Base-by-base conservation (phyloP, 2,888 invertebrate genomes). In the Trichogramma evanescens region DNA sequence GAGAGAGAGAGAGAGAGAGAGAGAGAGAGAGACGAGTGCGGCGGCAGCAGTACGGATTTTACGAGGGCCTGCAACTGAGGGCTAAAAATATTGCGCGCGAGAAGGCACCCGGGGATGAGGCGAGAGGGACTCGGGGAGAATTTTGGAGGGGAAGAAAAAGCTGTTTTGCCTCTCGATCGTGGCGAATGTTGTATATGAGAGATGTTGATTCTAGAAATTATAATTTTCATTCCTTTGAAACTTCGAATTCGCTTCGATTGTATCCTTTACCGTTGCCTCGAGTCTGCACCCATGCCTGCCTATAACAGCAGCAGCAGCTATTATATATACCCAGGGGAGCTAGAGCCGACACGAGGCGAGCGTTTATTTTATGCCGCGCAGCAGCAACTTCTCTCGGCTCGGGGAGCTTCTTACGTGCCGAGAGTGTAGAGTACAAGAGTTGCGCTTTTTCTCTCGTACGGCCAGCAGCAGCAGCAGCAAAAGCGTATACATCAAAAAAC, bases 341-440 rank as follows among this genome's bases (percentile, higher is more conserved):
- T 10, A 49, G 43, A 38, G 38, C 3, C 39, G 54, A 40, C 38
- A 44, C 49, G 49, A 49, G 26, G 49, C 3, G 49, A 38, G 55
- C 59, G 59, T 59, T 59, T 59, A 59, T 59, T 59, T 59, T 59
- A 59, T 55, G 54, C 54, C 43, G 44, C n/a, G 9, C 9, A 13
- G 44, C 42, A 10, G 54, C 44, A 44, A 54, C 58, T 59, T 55
- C 46, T 55, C 42, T 53, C 48, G 8, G n/a, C 26, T n/a, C 26
- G 26, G 26, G 26, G 26, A 26, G 26, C 26, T 26, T 26, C 26
- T 26, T 26, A 26, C 26, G 26, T 26, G 26, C 26, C 26, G 26
- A 26, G 26, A 26, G 26, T 26, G 26, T 26, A 26, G 26, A 26
- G 26, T 26, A 26, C 26, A 26, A 2, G 26, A 26, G 26, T 26